Evolutionary conservation across 2,888 invertebrate species (phyloP), one percentile per base, ranked within the genome.

Genomic region (Hypsopygia costalis): DNA sequence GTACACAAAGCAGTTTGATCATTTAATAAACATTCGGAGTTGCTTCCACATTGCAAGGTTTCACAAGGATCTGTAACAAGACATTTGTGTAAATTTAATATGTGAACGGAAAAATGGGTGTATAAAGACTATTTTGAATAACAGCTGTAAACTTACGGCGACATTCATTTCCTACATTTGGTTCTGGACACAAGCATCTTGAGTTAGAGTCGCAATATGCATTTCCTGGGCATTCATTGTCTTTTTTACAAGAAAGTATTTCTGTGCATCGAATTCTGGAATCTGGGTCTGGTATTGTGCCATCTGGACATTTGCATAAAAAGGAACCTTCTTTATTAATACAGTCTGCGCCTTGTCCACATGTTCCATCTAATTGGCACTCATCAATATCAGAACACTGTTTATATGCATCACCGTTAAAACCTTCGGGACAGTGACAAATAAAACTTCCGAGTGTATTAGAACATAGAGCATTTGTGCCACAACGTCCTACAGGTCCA

Each of bases 151-250:
- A 91, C 94, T 92, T 91, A 95, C 95, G 97, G 79, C 97, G 92
- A 62, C 97, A 97, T 65, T 97, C 96, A 59, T 96, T 95, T 57
- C 97, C 97, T 55, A 96, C 90, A 69, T 97, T 97, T 0, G 97
- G 97, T 63, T 96, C 96, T 1, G 97, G 97, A 61, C 97, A 97
- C 27, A 96, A 75, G 69, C 97, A 97, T 60, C 94, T 91, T 44
- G 93, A 92, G 49, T 93, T 92, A 5, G 87, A 69, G 66, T 96
- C 95, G 65, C 97, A 97, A 52, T 96, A 87, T 3, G 97, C 94
- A 83, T 97, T 97, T 58, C 97, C 97, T 16, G 97, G 96, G 76
- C 97, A 97, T 51, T 96, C 94, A 36, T 91, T 90, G 64, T 95
- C 93, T 1, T 71, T 77, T 49, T 91, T 90, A 64, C 97, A 97